phyloP scores from a whole-genome alignment of 2,113 vertebrate genomes.

The Ranitomeya imitator region DNA sequence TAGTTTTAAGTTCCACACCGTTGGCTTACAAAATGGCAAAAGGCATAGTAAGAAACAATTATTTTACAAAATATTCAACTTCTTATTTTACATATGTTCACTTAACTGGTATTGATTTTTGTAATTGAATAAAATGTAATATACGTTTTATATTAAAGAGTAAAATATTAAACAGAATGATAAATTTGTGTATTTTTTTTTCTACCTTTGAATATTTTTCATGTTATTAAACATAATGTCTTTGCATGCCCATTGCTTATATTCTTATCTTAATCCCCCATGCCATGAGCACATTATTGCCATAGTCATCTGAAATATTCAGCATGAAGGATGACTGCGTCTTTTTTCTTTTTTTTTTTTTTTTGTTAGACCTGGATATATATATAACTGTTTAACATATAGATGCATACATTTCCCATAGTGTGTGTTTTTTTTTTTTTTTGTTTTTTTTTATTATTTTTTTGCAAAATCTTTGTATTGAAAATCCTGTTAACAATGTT shows the following conservation, averaged over 20 bases:
- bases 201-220: neutral
- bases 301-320: too few relatives aligned
- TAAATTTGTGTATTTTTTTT: neutral
- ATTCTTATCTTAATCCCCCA: neutral
- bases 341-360: too few relatives aligned
- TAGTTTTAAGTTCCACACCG: neutral
- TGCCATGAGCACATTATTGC: too few relatives aligned
- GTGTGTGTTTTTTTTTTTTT: too few relatives aligned
- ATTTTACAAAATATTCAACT: neutral
- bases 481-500: too few relatives aligned
- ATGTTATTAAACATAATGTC: too few relatives aligned
- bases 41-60: neutral
- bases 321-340: too few relatives aligned
- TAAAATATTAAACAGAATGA: neutral
- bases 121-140: conserved; percentile 4
- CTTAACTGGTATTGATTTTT: neutral
- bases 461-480: too few relatives aligned
- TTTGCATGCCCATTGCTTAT: neutral
- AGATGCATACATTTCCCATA: too few relatives aligned
- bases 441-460: too few relatives aligned
- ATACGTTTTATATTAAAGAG: neutral
- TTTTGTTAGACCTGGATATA: too few relatives aligned
- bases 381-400: too few relatives aligned
- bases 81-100: neutral
- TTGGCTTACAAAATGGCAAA: neutral